Evolutionary conservation across 2,888 invertebrate species (phyloP).

Genomic region (Oscheius sp.): DNA sequence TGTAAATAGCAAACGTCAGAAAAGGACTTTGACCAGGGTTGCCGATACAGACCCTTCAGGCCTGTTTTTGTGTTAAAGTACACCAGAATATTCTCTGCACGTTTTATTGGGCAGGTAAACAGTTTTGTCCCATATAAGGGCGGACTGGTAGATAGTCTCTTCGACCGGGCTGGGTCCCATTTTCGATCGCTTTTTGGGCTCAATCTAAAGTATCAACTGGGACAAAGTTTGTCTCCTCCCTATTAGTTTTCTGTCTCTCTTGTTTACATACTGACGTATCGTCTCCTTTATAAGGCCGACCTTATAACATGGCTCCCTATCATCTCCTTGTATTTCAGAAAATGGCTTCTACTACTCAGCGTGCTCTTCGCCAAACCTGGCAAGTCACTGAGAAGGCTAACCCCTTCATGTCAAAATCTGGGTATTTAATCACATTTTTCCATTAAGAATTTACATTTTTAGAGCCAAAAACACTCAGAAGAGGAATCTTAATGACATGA

Average conservation of each 20-base stretch:
- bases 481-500: constrained; percentile 27
- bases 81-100: constrained; percentile 22
- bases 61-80: constrained; percentile 21
- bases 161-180: not conserved
- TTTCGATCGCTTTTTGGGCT: not conserved
- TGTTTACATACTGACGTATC: too few relatives aligned
- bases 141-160: not conserved
- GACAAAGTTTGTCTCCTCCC: not conserved
- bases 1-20: constrained; percentile 7
- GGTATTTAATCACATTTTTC: not conserved
- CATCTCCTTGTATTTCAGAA: constrained; percentile 13
- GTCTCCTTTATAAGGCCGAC: too few relatives aligned
- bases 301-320: not conserved
- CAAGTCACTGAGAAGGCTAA: constrained; percentile 28
- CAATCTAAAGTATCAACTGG: not conserved
- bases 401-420: constrained; percentile 29
- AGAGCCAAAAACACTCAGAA: constrained; percentile 26
- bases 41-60: not conserved
- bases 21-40: constrained; percentile 10
- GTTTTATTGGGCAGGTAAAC: constrained; percentile 10
- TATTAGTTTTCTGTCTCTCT: not conserved
- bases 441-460: constrained; percentile 7
- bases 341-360: constrained; percentile 21
- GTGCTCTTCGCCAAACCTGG: constrained; percentile 22
- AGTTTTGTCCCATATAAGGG: constrained; percentile 10